Evolutionary conservation across 1,140 invertebrate genomes (phyloP).

Genomic region (Drosophila repleta): DNA sequence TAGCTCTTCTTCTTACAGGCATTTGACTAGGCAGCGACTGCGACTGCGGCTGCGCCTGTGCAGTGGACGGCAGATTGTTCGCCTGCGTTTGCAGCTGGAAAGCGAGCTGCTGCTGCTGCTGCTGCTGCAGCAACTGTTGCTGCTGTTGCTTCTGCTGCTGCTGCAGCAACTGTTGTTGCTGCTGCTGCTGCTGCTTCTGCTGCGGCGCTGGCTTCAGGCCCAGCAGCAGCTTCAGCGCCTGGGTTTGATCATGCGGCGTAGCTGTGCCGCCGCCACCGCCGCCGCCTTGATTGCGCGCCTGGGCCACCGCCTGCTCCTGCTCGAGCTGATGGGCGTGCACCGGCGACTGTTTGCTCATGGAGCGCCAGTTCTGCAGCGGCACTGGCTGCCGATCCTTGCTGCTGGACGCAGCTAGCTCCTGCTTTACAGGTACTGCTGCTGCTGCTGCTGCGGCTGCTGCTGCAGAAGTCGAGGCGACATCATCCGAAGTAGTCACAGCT

Average conservation of each 20-base stretch:
- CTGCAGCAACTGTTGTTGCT: neutral
- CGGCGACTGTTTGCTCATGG: neutral
- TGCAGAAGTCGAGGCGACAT: neutral
- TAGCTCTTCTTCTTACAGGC: constrained; percentile 12
- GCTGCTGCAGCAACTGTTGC: neutral
- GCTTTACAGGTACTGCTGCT: too few relatives aligned
- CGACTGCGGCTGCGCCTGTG: constrained; percentile 2
- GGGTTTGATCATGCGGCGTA: constrained; percentile 36
- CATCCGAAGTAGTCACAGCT: too few relatives aligned
- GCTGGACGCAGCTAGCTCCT: too few relatives aligned
- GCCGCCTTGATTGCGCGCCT: constrained; percentile 7
- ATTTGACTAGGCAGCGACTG: constrained; percentile 14
- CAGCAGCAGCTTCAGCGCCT: constrained; percentile 52
- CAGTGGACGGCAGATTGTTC: constrained; percentile 14
- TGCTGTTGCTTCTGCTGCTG: neutral
- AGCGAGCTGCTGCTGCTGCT: neutral
- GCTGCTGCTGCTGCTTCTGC: neutral
- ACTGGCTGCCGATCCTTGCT: neutral
- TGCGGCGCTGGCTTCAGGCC: constrained; percentile 32
- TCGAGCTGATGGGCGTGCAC: neutral
- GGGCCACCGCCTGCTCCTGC: neutral
- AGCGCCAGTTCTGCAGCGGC: constrained; percentile 10
- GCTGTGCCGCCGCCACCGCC: neutral
- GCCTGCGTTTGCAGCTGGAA: too few relatives aligned
- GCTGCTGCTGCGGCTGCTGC: neutral